These are phyloP conservation scores for Zoroaster sp. DNA, from an alignment of 53 echinoderm and acorn worm species.

Conservation along the genomic window DNA sequence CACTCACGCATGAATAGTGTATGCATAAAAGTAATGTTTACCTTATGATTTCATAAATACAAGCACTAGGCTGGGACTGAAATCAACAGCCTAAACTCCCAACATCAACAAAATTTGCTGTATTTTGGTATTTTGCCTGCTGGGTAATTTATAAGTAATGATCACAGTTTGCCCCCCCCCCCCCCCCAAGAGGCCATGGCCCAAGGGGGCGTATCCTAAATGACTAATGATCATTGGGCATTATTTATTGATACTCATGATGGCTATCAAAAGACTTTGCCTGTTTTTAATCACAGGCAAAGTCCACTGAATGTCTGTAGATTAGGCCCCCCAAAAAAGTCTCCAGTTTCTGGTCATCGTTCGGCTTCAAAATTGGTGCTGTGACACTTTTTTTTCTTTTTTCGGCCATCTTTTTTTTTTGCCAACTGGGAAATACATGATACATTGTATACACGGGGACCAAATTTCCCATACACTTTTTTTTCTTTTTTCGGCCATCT, in stretches of 20 bases:
- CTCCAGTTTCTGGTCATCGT: too few species aligned
- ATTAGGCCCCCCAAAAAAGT: too few species aligned
- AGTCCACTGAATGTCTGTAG: constrained; percentile 30
- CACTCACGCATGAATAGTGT: not conserved
- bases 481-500: too few species aligned
- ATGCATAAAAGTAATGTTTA: not conserved
- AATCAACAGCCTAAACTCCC: not conserved
- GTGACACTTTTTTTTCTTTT: too few species aligned
- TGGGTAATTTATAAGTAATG: too few species aligned
- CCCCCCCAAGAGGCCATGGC: not conserved
- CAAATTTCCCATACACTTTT: too few species aligned
- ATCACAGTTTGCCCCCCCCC: not conserved
- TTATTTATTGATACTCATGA: not conserved
- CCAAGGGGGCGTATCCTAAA: not conserved
- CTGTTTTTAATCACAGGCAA: not conserved
- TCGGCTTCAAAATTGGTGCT: too few species aligned
- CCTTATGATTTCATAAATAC: constrained; percentile 44
- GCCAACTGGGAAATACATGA: too few species aligned
- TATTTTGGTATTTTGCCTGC: too few species aligned
- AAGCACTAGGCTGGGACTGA: not conserved
- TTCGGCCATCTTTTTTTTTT: too few species aligned
- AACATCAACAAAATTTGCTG: not conserved
- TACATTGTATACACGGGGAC: too few species aligned
- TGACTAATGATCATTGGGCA: not conserved
- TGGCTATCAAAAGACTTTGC: not conserved